Base-by-base conservation (phyloP, 2,888 invertebrate species). In the Drosophila mulleri region DNA sequence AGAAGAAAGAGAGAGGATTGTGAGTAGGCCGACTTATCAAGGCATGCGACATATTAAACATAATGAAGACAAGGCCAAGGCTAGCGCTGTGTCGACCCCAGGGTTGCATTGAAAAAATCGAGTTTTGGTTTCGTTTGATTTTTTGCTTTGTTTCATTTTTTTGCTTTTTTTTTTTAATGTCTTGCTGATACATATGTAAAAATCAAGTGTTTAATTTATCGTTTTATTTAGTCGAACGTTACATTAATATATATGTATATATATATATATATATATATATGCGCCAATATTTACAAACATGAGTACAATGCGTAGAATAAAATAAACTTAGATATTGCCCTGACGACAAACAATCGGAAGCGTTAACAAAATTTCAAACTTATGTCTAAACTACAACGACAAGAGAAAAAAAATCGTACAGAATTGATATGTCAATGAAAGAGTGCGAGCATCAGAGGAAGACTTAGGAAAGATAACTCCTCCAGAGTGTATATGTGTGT, bases 261-360 rank as follows among this genome's bases (percentile, higher is more conserved):
- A 70, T 48, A 54, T 64, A 65, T 74, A 81, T 42, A 42, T 44
- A 44, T 44, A 70, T 48, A 54, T 64, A 65, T 74, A 81, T 80
- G 80, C 75, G 85, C 75, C 78, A 84, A 86, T 86, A 86, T 86
- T 75, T 86, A 86, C 88, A 86, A 88, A 82, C 74, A 88, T 88
- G 88, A 88, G 71, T 77, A 80, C 67, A 78, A 71, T 74, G 69
- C 59, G 59, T 67, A 63, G 59, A 52, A 57, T 72, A 59, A 54
- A 47, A 68, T 70, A 72, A 68, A 71, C 85, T 88, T 80, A 87
- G 74, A 45, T 66, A 68, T 56, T 63, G 67, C 63, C 72, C 69
- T 71, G 75, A 71, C 61, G 58, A 78, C 76, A 84, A 78, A 62
- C 68, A 65, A 67, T 60, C 48, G 63, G 54, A 67, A 67, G 47